Evolutionary conservation across 2,113 vertebrate species (phyloP).

Genomic region (Nicator chloris): DNA sequence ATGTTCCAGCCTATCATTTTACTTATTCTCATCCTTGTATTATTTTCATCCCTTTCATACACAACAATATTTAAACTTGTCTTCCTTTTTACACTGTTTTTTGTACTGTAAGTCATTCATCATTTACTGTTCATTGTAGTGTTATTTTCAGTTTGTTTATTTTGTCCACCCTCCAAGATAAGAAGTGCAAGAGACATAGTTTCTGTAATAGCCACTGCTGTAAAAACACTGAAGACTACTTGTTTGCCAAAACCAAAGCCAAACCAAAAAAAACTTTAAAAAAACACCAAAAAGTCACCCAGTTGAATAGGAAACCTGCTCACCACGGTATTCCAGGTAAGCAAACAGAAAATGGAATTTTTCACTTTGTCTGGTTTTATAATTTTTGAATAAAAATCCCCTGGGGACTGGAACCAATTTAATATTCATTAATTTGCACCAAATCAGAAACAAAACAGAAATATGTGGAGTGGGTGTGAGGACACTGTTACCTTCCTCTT

Average conservation of each 20-base stretch:
- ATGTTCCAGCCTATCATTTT: slow-evolving; percentile 99
- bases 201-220: slow-evolving; percentile 79
- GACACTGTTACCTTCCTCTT: not conserved
- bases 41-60: slow-evolving; percentile 99
- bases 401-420: not conserved
- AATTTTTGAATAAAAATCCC: not conserved
- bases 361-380: not conserved
- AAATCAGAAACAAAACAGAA: not conserved
- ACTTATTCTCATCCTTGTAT: slow-evolving; percentile 99
- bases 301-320: slow-evolving; percentile 26
- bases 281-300: slow-evolving; percentile 31
- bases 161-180: slow-evolving; percentile 87
- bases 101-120: slow-evolving; percentile 89
- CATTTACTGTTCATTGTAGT: slow-evolving; percentile 76
- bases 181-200: slow-evolving; percentile 85
- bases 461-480: not conserved
- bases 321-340: slow-evolving; percentile 69
- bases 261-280: slow-evolving; percentile 22
- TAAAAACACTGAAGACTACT: slow-evolving; percentile 88
- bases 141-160: slow-evolving; percentile 84
- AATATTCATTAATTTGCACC: not conserved
- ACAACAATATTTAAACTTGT: slow-evolving; percentile 99
- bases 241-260: slow-evolving; percentile 63
- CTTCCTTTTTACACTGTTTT: slow-evolving; percentile 96
- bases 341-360: not conserved